Conservation (phyloP, 2,797 vertebrate species). For the Cyprinodon diabolis region DNA sequence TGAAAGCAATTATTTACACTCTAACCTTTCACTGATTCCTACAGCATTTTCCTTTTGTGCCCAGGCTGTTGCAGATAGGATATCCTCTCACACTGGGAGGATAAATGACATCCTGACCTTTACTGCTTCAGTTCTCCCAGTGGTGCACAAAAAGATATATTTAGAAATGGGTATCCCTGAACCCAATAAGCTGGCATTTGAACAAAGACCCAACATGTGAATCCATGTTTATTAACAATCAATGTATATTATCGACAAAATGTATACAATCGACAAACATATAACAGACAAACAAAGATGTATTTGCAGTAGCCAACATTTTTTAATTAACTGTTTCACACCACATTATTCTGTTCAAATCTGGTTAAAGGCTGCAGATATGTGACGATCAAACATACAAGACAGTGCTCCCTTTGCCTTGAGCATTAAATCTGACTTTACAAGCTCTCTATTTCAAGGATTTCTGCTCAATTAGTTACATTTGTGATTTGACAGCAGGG, state of each 20-base stretch:
- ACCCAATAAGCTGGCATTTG: slow-evolving; percentile 1
- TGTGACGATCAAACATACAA: slow-evolving; percentile 5
- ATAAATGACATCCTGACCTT: slow-evolving; percentile 72
- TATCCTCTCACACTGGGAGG: slow-evolving; percentile 65
- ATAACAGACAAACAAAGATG: not conserved
- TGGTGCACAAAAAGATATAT: slow-evolving; percentile 30
- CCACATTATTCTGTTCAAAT: not conserved
- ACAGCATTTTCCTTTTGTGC: slow-evolving; percentile 54
- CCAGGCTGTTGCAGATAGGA: slow-evolving; percentile 50
- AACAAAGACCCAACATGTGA: not conserved
- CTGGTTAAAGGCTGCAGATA: slow-evolving; percentile 5
- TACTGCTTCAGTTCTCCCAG: slow-evolving; percentile 37
- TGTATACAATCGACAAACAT: not conserved
- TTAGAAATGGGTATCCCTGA: slow-evolving; percentile 41
- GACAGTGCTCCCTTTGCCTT: slow-evolving; percentile 3
- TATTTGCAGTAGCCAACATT: not conserved
- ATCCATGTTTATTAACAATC: not conserved
- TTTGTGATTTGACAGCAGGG: slow-evolving; percentile 30
- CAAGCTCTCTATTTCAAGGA: slow-evolving; percentile 13
- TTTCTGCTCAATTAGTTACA: slow-evolving; percentile 18
- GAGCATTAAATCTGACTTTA: slow-evolving; percentile 11
- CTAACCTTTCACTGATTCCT: slow-evolving; percentile 54
- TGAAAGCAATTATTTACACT: slow-evolving; percentile 46
- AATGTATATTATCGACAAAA: not conserved
- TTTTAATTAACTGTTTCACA: not conserved